A percentile compares a stretch with the other conserved stretches of the same genome.
phyloP scores from a whole-genome alignment of 2,888 invertebrate species.

The Brenthis daphne region DNA sequence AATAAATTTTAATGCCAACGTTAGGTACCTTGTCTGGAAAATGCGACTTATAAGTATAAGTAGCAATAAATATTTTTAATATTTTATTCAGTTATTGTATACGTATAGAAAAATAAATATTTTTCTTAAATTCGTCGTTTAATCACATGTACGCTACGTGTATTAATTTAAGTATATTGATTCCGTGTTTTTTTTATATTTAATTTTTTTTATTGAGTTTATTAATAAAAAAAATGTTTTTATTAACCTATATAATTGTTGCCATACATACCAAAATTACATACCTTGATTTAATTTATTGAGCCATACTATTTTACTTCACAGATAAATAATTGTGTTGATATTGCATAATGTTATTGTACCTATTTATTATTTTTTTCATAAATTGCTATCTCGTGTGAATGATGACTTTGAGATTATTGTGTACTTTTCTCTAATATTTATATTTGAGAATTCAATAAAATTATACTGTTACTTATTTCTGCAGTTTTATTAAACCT shows the following conservation, averaged over 20 bases:
- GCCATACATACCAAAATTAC: no score
- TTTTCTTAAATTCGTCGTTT: no score
- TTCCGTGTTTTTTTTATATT: no score
- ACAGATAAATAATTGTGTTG: neutral
- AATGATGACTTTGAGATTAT: slow-evolving; percentile 47
- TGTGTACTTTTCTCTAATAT: slow-evolving; percentile 71
- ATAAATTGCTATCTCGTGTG: slow-evolving; percentile 28
- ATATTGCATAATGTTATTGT: no score
- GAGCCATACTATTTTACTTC: neutral
- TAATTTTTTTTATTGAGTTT: no score
- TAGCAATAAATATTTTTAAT: slow-evolving; percentile 3
- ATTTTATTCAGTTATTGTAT: neutral
- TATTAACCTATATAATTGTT: no score
- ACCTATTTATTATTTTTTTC: neutral
- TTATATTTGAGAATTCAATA: slow-evolving; percentile 78
- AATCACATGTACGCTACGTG: no score
- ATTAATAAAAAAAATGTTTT: no score
- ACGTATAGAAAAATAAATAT: no score
- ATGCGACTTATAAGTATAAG: neutral
- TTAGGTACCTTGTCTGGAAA: no score
- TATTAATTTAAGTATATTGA: no score
- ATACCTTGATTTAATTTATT: neutral
- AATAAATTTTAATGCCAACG: no score
- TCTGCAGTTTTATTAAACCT: slow-evolving; percentile 43
- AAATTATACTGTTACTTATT: slow-evolving; percentile 78